Evolutionary conservation across 2,797 vertebrate genomes (phyloP), one percentile per base, ranked within the genome.

Genomic region (Crenuchus spilurus): DNA sequence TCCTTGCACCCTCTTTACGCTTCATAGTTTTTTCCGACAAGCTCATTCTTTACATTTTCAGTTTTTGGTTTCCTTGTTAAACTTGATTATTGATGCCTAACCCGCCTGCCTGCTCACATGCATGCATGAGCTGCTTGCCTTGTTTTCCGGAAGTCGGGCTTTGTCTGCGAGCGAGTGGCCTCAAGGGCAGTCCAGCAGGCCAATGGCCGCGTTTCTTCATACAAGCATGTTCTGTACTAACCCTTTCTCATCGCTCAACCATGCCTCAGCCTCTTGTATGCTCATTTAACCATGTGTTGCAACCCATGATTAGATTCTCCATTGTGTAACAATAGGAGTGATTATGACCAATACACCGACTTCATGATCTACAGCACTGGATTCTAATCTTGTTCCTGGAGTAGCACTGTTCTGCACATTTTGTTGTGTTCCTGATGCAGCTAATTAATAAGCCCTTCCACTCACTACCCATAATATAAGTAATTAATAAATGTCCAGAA

Each of bases 121-220:
- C 95, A 97, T 98, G 96, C 92, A 86, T 94, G 91, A 89, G 93
- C 94, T 94, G 93, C 93, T 93, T 93, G 93, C 92, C 54, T 33
- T 89, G 92, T 83, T 87, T 84, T 85, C 82, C 82, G 88, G 91
- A 88, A 86, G 93, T 91, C 94, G 91, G 90, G 91, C 84, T 61
- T 79, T 30, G 48, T 52, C 39, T n/a, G 60, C 18, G 39, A 44
- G 39, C 22, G 22, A 57, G 30, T 63, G 60, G 22, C 60, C 39
- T 30, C 60, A 9, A 10, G 60, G 39, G 39, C 22, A 9, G 35
- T 7, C 24, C 20, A 26, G 11, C 55, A 22, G 33, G 26, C 48
- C 13, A 52, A 3, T 44, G 46, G 20, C 31, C 6, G 22, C 9
- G 24, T 11, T 81, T 87, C 82, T 85, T 88, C 78, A 88, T 89